Evolutionary conservation across 2,888 invertebrate species (phyloP).

Genomic region (Drosophila tripunctata): DNA sequence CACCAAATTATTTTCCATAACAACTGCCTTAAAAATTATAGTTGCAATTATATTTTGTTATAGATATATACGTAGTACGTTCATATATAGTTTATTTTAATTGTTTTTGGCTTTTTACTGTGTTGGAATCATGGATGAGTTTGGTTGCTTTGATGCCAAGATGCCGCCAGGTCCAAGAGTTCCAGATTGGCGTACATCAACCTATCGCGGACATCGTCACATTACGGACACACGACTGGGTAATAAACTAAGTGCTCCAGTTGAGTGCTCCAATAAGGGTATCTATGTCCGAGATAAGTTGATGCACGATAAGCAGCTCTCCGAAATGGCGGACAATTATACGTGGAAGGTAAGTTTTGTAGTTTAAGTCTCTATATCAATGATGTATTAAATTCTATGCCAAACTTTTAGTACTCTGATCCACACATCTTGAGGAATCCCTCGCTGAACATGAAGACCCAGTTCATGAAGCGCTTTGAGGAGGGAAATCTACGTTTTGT

Average conservation of each 20-base stretch:
- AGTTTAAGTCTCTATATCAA: neutral
- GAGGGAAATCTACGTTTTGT: conserved; percentile 69
- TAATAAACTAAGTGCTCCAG: conserved; percentile 52
- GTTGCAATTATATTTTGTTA: neutral
- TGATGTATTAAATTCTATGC: no score
- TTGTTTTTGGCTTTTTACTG: conserved; percentile 5
- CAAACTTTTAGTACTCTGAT: conserved; percentile 58
- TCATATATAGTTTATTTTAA: neutral
- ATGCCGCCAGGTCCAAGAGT: conserved; percentile 62
- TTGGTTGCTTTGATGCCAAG: conserved; percentile 77
- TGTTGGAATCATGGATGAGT: conserved; percentile 67
- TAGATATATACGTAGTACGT: neutral
- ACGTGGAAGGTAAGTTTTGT: conserved; percentile 70
- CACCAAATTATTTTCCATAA: conserved; percentile 26
- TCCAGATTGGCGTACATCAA: conserved; percentile 80
- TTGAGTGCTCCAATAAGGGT: conserved; percentile 51
- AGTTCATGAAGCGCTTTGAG: conserved; percentile 77
- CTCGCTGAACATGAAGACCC: conserved; percentile 61
- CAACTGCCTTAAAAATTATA: conserved; percentile 33
- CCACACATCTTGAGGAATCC: conserved; percentile 73
- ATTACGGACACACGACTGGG: conserved; percentile 69
- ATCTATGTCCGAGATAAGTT: conserved; percentile 65
- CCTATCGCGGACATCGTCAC: conserved; percentile 73
- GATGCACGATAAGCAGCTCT: conserved; percentile 54
- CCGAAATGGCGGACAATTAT: conserved; percentile 65